Evolutionary conservation across 2,888 invertebrate genomes (phyloP).

Genomic region (Dasysyrphus albostriatus): DNA sequence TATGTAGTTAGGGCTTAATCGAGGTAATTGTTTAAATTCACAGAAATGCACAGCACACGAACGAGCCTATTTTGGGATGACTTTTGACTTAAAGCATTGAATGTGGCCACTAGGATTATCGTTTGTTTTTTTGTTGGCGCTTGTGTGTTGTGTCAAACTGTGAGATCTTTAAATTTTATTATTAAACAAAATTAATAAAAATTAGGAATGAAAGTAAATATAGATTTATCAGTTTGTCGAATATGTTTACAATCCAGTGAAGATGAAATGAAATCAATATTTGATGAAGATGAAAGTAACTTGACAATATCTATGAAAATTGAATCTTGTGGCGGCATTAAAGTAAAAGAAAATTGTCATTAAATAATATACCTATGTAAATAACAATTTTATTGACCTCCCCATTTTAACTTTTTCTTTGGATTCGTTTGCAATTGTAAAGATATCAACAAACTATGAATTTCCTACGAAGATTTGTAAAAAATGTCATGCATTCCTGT

Average conservation of each 20-base stretch:
- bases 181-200: slow-evolving; percentile 6
- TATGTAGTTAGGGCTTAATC: too few species aligned
- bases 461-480: slow-evolving; percentile 81
- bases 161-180: slow-evolving; percentile 13
- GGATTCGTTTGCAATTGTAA: not conserved
- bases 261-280: slow-evolving; percentile 80
- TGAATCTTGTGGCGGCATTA: slow-evolving; percentile 80
- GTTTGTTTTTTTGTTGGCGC: not conserved
- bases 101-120: not conserved
- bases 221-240: slow-evolving; percentile 79
- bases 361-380: not conserved
- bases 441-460: slow-evolving; percentile 79
- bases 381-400: not conserved
- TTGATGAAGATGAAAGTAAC: slow-evolving; percentile 76
- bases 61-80: not conserved
- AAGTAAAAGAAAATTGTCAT: slow-evolving; percentile 75
- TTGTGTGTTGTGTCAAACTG: not conserved
- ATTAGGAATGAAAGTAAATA: slow-evolving; percentile 74
- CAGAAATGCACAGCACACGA: too few species aligned
- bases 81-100: not conserved
- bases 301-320: slow-evolving; percentile 79
- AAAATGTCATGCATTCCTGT: slow-evolving; percentile 80
- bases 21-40: too few species aligned
- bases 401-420: not conserved
- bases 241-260: slow-evolving; percentile 80